Conservation (phyloP, 2,797 vertebrate species). For the Sebastes cheni region DNA sequence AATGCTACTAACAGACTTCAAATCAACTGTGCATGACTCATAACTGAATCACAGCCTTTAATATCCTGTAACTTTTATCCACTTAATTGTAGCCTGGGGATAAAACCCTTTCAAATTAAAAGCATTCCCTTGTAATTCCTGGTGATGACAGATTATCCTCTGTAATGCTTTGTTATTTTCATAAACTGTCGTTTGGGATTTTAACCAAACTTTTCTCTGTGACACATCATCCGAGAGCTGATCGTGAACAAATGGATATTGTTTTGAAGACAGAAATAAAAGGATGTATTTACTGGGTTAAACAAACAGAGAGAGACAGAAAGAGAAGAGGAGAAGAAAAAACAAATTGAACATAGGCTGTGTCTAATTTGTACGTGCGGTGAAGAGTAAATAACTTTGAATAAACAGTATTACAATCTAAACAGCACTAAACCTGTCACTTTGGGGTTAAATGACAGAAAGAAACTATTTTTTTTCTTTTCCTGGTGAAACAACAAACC, state of each 20-base stretch:
- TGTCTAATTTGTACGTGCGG: background rate
- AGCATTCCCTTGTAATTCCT: background rate
- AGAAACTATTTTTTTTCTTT: background rate
- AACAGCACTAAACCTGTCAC: background rate
- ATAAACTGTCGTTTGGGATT: background rate
- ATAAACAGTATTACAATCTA: background rate
- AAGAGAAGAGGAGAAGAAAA: background rate
- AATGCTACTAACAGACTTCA: background rate
- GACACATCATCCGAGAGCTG: background rate
- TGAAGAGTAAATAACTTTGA: background rate
- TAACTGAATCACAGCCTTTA: background rate
- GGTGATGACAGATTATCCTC: background rate
- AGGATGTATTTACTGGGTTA: background rate
- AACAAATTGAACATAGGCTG: background rate
- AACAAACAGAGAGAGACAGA: background rate
- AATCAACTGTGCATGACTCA: slow-evolving; percentile 17
- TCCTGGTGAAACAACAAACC: background rate
- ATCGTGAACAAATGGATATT: background rate
- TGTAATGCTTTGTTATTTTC: background rate
- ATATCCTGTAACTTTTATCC: background rate
- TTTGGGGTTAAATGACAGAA: background rate
- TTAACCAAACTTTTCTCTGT: background rate
- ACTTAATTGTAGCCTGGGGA: background rate
- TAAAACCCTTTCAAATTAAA: slow-evolving; percentile 30
- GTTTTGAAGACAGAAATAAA: background rate